Evolutionary conservation across 1,140 invertebrate genomes (phyloP).

Genomic region (Eufriesea mexicana): DNA sequence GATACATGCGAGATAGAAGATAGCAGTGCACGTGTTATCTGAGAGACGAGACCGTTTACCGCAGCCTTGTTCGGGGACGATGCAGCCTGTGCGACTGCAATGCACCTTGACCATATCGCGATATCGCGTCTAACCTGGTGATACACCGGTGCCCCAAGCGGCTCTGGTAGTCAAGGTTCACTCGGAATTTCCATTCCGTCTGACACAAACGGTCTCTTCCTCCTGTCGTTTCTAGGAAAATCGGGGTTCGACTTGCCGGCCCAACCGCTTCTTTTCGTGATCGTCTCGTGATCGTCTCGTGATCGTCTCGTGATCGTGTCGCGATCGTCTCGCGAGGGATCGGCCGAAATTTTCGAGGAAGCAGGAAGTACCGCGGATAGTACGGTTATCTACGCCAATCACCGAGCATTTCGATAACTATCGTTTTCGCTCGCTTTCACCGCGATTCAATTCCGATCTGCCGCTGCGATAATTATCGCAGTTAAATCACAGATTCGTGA

Average conservation of each 20-base stretch:
- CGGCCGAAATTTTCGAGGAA: neutral
- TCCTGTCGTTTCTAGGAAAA: conserved; percentile 17
- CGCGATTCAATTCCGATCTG: conserved; percentile 22
- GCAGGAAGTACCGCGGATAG: neutral
- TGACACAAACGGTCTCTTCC: neutral
- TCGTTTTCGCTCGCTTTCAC: conserved; percentile 45
- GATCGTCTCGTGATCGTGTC: no score
- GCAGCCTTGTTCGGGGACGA: conserved; percentile 43
- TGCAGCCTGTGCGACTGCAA: conserved; percentile 23
- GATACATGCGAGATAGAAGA: conserved; percentile 47
- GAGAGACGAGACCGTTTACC: conserved; percentile 50
- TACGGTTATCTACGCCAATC: neutral
- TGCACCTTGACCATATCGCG: conserved; percentile 24
- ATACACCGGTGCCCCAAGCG: neutral
- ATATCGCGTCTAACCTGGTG: neutral
- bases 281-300: neutral
- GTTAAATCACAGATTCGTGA: conserved; percentile 31
- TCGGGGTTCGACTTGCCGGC: neutral
- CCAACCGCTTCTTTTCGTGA: neutral
- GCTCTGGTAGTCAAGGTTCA: conserved; percentile 24
- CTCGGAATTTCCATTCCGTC: neutral
- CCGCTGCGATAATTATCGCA: conserved; percentile 30
- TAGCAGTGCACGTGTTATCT: conserved; percentile 43
- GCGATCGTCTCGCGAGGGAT: no score
- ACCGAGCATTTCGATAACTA: neutral